Conservation (phyloP, 2,113 vertebrate genomes). For the Sula dactylatra region DNA sequence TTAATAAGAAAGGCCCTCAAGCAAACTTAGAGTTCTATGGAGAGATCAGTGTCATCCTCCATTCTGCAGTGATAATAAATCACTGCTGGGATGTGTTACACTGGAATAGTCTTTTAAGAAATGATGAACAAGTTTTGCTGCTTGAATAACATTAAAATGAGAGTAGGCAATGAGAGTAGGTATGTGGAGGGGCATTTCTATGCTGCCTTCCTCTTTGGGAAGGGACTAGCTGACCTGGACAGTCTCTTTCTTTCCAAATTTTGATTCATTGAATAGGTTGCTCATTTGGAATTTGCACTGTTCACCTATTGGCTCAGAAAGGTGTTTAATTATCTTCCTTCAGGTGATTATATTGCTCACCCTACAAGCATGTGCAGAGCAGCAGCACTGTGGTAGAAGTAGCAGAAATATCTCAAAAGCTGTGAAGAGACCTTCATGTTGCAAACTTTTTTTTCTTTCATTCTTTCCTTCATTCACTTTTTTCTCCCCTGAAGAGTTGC, state of each 20-base stretch:
- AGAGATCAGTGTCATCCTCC: background rate
- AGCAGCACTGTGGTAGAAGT: background rate
- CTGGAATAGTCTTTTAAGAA: background rate
- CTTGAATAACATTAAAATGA: background rate
- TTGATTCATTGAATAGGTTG: background rate
- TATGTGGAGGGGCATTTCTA: background rate
- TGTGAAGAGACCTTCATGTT: background rate
- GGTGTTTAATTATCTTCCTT: background rate
- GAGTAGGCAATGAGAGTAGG: too few relatives aligned
- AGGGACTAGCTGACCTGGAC: background rate
- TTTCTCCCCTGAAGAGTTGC: background rate
- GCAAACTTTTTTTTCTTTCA: background rate
- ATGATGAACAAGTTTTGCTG: background rate
- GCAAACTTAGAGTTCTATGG: background rate
- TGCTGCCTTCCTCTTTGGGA: background rate
- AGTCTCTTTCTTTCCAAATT: background rate
- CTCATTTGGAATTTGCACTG: background rate
- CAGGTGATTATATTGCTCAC: background rate
- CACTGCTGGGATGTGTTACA: background rate
- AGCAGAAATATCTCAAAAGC: background rate
- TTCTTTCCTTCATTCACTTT: background rate
- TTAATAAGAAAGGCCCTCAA: background rate
- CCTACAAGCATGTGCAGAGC: background rate
- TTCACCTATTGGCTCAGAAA: background rate
- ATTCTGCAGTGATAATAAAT: background rate